Percentiles rank a stretch among this genome's conserved stretches.
These are phyloP conservation scores for Tachina lurida DNA, from an alignment of 2,888 invertebrate species.

Conservation along the genomic window DNA sequence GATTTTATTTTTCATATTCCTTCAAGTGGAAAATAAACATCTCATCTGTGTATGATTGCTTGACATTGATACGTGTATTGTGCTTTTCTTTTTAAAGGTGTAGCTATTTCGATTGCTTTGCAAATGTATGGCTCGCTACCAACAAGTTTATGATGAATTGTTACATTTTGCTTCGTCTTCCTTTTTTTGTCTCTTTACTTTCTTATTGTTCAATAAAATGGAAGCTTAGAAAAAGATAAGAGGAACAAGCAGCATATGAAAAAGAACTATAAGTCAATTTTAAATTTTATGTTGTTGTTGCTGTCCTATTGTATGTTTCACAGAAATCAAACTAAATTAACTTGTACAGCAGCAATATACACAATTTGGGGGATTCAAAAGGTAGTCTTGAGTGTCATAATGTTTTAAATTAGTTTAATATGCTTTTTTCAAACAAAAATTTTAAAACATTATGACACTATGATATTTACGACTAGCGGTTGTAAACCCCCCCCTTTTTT, in stretches of 20 bases:
- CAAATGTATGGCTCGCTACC: not conserved
- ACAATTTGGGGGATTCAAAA: too few relatives aligned
- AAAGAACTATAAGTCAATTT: constrained; percentile 19
- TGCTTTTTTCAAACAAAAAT: too few relatives aligned
- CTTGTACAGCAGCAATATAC: not conserved
- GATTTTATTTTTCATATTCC: constrained; percentile 4
- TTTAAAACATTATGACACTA: too few relatives aligned
- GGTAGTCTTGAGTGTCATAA: too few relatives aligned
- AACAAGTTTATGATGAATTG: constrained; percentile 5
- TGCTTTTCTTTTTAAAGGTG: not conserved
- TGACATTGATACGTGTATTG: constrained; percentile 56
- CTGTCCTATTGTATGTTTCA: not conserved
- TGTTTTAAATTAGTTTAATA: too few relatives aligned
- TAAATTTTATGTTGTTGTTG: not conserved
- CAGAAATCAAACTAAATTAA: constrained; percentile 31
- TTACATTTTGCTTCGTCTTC: not conserved
- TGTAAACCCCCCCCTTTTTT: too few relatives aligned
- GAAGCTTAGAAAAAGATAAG: not conserved
- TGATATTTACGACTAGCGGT: too few relatives aligned
- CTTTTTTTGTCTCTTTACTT: not conserved
- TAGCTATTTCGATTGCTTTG: not conserved
- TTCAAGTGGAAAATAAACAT: constrained; percentile 9
- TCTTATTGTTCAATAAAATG: not conserved
- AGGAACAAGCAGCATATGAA: too few relatives aligned
- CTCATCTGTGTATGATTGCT: constrained; percentile 56